phyloP scores from a whole-genome alignment of 2,888 invertebrate genomes.

The Lypha dubia region DNA sequence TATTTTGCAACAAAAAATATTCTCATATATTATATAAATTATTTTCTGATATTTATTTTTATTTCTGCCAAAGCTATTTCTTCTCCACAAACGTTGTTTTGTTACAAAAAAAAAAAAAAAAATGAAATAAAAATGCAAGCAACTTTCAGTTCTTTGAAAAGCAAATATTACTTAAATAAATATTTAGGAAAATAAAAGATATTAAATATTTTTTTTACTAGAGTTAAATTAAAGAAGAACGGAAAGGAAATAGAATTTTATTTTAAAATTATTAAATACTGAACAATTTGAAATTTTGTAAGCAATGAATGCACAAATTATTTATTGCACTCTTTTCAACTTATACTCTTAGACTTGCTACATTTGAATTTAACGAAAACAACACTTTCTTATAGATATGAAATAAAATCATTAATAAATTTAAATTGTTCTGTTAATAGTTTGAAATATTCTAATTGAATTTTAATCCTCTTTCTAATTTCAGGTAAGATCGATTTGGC shows the following conservation, averaged over 20 bases:
- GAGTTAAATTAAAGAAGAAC: background rate
- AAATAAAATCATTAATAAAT: too few relatives aligned
- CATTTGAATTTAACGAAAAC: too few relatives aligned
- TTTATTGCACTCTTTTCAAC: too few relatives aligned
- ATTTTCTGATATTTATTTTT: slow-evolving; percentile 42
- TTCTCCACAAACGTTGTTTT: slow-evolving; percentile 58
- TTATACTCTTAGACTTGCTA: too few relatives aligned
- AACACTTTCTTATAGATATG: too few relatives aligned
- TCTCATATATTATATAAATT: background rate
- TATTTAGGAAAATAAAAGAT: slow-evolving; percentile 35
- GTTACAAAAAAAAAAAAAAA: too few relatives aligned
- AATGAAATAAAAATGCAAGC: slow-evolving; percentile 11
- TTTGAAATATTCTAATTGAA: slow-evolving; percentile 45
- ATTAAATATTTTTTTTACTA: slow-evolving; percentile 17
- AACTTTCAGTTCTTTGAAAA: slow-evolving; percentile 62
- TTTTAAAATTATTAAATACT: slow-evolving; percentile 32
- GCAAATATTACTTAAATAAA: slow-evolving; percentile 64
- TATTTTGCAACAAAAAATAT: too few relatives aligned
- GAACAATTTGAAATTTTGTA: slow-evolving; percentile 3
- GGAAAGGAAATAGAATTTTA: slow-evolving; percentile 7
- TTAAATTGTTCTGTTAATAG: background rate
- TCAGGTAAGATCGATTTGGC: slow-evolving; percentile 58
- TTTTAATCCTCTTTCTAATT: slow-evolving; percentile 53
- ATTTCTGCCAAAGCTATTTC: slow-evolving; percentile 45
- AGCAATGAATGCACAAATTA: too few relatives aligned